Evolutionary conservation across 2,113 vertebrate species (phyloP), one percentile per base, ranked within the genome.

Genomic region (Trichomycterus rosablanca): DNA sequence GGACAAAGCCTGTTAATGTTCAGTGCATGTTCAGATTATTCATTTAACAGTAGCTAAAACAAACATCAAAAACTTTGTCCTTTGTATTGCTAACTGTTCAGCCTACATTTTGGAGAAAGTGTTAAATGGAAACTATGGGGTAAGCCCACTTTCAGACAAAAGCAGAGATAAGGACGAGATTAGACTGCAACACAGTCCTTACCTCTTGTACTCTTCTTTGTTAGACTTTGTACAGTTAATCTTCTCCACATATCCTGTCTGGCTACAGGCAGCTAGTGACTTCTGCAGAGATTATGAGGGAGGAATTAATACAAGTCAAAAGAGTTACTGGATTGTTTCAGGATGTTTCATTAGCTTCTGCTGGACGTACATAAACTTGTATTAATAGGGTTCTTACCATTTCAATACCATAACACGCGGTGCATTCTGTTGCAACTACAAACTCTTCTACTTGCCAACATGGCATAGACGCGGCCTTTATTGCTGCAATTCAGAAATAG

Each of bases 401-500:
- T 69, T 89, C 66, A 66, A 91, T 92, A 14, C 50, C 70, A 2
- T 72, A 83, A 59, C 91, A 92, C 0, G 71, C 72, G 1, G 72
- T 7, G 14, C 91, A 93, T 9, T 89, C 86, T 58, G 74, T 77
- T 0, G 80, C 77, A 40, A 92, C 83, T 50, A 85, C 81, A 54
- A 89, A 93, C 48, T 91, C 88, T 68, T 90, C 91, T 30, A 76
- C 35, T 45, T 67, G 68, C 90, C 91, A 92, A 73, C 91, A 93
- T 1, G 77, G 85, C 5, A 65, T 71, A 0, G 78, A 50, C 51
- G 68, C 75, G 2, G 55, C 80, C 87, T 49, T 68, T 3, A 56
- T 60, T 28, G 64, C 76, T 65, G 68, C 42, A 72, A 48, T 49
- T 59, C 14, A 66, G 30, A 68, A 20, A 37, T 0, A 30, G 2